Evolutionary conservation across 2,888 invertebrate species (phyloP).

Genomic region (Monoplex corrugatus): DNA sequence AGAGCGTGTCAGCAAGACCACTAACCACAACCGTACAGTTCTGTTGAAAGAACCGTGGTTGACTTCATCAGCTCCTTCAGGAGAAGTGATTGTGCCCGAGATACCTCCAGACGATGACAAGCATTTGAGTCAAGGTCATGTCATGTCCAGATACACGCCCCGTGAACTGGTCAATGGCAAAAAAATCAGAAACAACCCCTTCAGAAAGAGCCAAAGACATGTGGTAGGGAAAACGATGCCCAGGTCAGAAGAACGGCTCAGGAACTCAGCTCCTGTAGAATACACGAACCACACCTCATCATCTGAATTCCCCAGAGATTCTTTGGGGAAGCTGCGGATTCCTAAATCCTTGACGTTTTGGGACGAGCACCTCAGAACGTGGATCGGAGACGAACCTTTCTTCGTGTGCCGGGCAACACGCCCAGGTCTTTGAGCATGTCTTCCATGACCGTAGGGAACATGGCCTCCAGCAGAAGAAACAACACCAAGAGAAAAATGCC

Average conservation of each 20-base stretch:
- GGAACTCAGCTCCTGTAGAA: background rate
- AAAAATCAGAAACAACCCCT: too few relatives aligned
- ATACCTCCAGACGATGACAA: background rate
- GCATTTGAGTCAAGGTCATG: background rate
- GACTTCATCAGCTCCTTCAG: background rate
- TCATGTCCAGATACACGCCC: background rate
- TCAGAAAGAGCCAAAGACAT: background rate
- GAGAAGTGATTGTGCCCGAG: slow-evolving; percentile 19
- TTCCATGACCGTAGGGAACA: background rate
- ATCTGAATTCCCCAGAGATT: background rate
- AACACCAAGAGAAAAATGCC: background rate
- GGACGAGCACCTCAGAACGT: background rate
- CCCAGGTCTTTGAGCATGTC: background rate
- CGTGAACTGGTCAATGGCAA: background rate
- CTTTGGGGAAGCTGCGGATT: background rate
- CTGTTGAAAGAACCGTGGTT: slow-evolving; percentile 18
- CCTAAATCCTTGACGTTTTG: background rate
- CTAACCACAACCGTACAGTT: background rate
- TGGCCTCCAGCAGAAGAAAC: background rate
- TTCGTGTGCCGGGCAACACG: background rate
- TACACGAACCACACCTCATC: background rate
- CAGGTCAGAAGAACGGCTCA: background rate
- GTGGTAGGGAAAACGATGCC: background rate
- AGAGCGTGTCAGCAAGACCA: background rate
- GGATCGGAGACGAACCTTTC: background rate